These are phyloP conservation scores for Phyto melanocephala DNA, from an alignment of 2,888 invertebrate species.

Conservation along the genomic window DNA sequence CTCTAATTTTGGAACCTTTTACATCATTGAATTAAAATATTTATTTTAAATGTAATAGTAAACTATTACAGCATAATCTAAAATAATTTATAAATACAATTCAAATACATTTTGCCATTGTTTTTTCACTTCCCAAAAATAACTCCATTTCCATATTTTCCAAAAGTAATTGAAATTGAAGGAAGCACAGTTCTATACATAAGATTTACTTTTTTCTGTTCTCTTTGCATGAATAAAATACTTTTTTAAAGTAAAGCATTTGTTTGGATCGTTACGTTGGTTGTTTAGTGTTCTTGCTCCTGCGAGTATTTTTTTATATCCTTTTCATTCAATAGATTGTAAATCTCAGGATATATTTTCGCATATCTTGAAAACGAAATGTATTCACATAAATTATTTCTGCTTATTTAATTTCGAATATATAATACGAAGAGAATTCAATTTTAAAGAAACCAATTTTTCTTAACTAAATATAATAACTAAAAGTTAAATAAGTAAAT, in stretches of 20 bases:
- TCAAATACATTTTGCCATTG: background rate
- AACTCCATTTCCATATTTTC: background rate
- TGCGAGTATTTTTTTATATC: background rate
- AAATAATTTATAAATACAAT: too few relatives aligned
- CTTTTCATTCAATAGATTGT: too few relatives aligned
- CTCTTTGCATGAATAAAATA: background rate
- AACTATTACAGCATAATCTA: too few relatives aligned
- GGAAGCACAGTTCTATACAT: background rate
- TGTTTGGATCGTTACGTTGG: background rate
- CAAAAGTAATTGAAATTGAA: background rate
- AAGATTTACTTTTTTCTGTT: conserved; percentile 1
- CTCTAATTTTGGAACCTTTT: too few relatives aligned
- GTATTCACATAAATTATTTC: conserved; percentile 43
- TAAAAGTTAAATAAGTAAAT: background rate
- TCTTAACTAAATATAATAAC: background rate
- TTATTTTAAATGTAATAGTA: too few relatives aligned
- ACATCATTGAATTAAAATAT: too few relatives aligned
- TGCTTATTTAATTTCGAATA: background rate
- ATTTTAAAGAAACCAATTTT: background rate
- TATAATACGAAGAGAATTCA: background rate
- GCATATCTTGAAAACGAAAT: too few relatives aligned
- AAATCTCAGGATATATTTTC: too few relatives aligned
- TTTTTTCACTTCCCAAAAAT: background rate
- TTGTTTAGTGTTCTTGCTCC: too few relatives aligned
- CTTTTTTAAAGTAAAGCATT: background rate